Conservation (phyloP, 2,797 vertebrate species). For the Neopelma chrysocephalum region DNA sequence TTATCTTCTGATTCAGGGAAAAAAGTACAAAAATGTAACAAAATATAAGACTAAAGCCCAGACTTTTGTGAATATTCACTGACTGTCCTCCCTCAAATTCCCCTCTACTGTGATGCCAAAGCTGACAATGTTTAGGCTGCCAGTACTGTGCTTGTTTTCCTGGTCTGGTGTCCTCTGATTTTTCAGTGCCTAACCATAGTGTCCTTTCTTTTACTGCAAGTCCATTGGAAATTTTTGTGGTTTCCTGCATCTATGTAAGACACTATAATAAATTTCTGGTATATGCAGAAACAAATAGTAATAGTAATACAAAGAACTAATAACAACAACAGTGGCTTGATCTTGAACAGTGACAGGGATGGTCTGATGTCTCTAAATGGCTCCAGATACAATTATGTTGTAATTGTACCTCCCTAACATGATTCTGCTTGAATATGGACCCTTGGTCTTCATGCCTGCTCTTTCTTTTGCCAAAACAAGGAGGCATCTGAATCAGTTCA, state of each 20-base stretch:
- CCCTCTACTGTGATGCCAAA: background rate
- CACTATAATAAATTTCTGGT: background rate
- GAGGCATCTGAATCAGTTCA: background rate
- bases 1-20: background rate
- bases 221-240: background rate
- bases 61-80: background rate
- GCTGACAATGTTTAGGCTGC: background rate
- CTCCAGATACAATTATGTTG: background rate
- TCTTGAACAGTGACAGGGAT: background rate
- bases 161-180: background rate
- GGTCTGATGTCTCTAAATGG: background rate
- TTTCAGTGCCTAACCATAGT: background rate
- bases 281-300: background rate
- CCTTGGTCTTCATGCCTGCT: background rate
- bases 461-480: background rate
- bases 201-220: background rate
- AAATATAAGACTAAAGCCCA: background rate
- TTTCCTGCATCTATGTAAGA: background rate
- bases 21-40: background rate
- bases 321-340: background rate
- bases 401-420: background rate
- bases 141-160: background rate
- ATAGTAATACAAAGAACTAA: background rate
- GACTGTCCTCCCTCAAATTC: background rate
- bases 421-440: background rate